Evolutionary conservation across 2,113 vertebrate species (phyloP).

Genomic region (Rafetus swinhoei): DNA sequence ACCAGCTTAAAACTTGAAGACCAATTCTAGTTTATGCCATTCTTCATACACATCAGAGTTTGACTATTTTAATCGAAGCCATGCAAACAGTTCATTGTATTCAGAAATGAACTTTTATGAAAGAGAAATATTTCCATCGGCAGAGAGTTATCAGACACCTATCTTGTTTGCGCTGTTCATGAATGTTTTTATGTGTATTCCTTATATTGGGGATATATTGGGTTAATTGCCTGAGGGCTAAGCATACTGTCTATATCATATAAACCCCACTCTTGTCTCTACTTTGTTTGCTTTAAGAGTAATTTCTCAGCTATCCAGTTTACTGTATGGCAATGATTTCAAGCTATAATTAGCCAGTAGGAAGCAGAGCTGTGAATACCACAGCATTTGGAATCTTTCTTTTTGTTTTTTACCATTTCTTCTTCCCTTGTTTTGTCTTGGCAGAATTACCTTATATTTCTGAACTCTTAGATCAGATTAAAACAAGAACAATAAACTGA

Average conservation of each 20-base stretch:
- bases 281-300: conserved; percentile 13
- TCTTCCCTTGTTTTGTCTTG: not conserved
- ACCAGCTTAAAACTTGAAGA: not conserved
- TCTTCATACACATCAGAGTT: not conserved
- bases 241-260: not conserved
- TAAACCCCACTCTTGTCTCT: not conserved
- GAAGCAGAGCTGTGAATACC: conserved; percentile 37
- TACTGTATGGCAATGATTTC: not conserved
- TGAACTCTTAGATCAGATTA: conserved; percentile 4
- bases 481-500: conserved; percentile 23
- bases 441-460: conserved; percentile 4
- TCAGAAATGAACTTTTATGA: not conserved
- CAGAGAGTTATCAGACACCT: not conserved
- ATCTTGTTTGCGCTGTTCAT: not conserved
- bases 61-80: not conserved
- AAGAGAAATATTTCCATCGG: not conserved
- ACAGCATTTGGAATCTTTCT: conserved; percentile 1
- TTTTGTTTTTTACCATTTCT: conserved; percentile 20
- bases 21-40: not conserved
- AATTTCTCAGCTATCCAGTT: conserved; percentile 28
- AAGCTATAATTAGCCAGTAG: conserved; percentile 15
- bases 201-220: not conserved
- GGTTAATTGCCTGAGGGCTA: conserved; percentile 20
- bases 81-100: not conserved
- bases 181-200: conserved; percentile 6